Conservation (phyloP, 2,113 vertebrate genomes). For the Elgaria multicarinata region DNA sequence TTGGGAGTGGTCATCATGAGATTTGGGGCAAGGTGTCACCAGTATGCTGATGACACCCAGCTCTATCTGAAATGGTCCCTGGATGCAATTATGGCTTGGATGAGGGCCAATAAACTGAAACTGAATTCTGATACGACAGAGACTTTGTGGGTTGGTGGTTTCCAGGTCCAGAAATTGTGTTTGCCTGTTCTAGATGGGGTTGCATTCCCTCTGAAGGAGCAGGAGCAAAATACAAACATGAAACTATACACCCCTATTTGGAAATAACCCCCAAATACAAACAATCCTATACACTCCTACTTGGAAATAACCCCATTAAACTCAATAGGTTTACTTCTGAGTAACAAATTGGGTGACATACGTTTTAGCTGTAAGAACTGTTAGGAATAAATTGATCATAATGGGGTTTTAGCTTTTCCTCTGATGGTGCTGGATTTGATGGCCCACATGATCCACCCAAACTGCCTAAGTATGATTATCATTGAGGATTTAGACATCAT, state of each 20-base stretch:
- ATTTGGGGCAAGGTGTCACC: too few species aligned
- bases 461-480: too few species aligned
- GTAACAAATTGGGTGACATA: background rate
- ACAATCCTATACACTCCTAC: background rate
- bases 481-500: background rate
- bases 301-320: background rate
- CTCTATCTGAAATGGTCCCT: too few species aligned
- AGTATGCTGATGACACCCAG: too few species aligned
- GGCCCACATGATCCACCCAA: background rate
- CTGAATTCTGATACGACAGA: too few species aligned
- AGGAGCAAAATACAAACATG: background rate
- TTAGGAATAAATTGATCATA: background rate
- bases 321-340: background rate
- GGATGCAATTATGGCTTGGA: too few species aligned
- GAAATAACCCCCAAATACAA: background rate
- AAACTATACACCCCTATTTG: background rate
- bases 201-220: too few species aligned
- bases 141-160: too few species aligned
- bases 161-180: too few species aligned
- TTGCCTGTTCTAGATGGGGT: too few species aligned
- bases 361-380: background rate
- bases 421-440: background rate
- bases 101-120: too few species aligned
- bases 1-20: too few species aligned
- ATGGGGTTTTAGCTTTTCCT: background rate